These are phyloP conservation scores for Antheraea yamamai DNA, from an alignment of 2,888 invertebrate genomes.

Conservation along the genomic window DNA sequence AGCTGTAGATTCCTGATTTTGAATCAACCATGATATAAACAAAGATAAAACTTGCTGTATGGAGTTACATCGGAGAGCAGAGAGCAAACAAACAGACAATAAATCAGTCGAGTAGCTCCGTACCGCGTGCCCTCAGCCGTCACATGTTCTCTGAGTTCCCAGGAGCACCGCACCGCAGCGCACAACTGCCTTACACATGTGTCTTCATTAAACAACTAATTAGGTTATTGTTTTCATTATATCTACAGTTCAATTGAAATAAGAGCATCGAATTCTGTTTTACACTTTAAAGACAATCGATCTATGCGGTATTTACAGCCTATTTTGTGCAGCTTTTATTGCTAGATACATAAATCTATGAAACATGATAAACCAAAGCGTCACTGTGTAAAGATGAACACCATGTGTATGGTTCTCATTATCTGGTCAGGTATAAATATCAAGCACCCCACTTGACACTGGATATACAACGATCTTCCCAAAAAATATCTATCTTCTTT, in stretches of 20 bases:
- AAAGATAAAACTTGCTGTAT: not conserved
- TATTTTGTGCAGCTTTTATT: too few species aligned
- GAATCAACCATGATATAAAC: not conserved
- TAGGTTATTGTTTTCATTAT: not conserved
- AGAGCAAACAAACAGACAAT: conserved; percentile 1
- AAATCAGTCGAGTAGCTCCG: not conserved
- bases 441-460: too few species aligned
- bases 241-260: not conserved
- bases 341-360: too few species aligned
- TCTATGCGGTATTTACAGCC: too few species aligned
- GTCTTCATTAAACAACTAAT: not conserved
- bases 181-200: not conserved
- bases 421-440: too few species aligned
- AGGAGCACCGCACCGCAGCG: not conserved
- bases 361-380: too few species aligned
- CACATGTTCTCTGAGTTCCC: conserved; percentile 1
- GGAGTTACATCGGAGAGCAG: not conserved
- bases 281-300: not conserved
- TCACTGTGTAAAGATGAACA: too few species aligned
- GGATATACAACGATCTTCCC: too few species aligned
- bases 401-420: too few species aligned
- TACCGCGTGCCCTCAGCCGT: not conserved
- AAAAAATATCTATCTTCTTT: too few species aligned
- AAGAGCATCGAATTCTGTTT: not conserved
- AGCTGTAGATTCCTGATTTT: not conserved